Conservation (phyloP, 2,113 vertebrate genomes). For the Excalfactoria chinensis region DNA sequence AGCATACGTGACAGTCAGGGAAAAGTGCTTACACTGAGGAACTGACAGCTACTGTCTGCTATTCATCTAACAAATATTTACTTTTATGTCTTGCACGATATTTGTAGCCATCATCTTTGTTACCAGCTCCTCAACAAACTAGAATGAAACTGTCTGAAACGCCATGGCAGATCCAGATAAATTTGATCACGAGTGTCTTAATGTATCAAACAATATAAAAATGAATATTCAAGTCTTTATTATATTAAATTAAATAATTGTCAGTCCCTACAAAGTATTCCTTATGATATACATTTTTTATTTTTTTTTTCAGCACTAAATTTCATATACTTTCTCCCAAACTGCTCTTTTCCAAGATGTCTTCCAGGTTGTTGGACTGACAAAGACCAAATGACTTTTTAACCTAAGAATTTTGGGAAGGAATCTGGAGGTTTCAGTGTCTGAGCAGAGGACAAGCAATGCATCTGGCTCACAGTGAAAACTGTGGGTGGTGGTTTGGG, state of each 20-base stretch:
- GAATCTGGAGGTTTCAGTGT: background rate
- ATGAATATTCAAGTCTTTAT: background rate
- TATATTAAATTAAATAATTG: background rate
- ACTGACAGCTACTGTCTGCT: background rate
- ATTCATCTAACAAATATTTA: constrained; percentile 21
- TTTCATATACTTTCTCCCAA: background rate
- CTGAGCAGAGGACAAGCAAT: background rate
- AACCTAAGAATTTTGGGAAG: background rate
- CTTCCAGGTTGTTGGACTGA: background rate
- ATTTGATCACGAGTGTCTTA: background rate
- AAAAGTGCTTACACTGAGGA: background rate
- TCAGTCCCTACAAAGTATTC: background rate
- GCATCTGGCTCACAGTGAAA: background rate
- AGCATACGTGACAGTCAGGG: background rate
- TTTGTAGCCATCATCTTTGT: background rate
- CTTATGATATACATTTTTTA: background rate
- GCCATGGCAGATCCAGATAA: background rate
- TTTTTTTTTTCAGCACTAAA: background rate
- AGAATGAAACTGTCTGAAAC: background rate
- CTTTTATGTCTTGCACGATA: background rate
- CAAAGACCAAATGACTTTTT: background rate
- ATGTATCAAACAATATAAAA: background rate
- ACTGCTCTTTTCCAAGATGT: background rate
- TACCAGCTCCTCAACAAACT: constrained; percentile 14
- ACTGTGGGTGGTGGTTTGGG: constrained; percentile 2